Base-by-base conservation (phyloP, 2,888 invertebrate genomes). In the Heliconius aoede region DNA sequence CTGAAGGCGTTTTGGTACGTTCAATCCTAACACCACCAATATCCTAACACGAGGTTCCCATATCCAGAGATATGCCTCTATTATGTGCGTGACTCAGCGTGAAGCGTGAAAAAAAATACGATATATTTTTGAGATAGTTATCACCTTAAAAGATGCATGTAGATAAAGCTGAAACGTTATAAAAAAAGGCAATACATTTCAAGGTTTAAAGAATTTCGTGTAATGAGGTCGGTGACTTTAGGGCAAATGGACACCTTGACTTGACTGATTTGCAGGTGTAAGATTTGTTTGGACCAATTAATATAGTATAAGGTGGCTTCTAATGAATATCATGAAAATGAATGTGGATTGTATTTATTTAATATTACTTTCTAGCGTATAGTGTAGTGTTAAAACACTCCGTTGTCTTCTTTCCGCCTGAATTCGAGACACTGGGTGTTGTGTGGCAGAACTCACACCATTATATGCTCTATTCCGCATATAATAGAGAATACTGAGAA, bases 251-350 rank as follows among this genome's bases (percentile, higher is more conserved):
- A 40, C 72, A 72, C 72, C 72, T 72, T 72, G 58, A 40, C 58
- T 72, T 21, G 32, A 69, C n/a, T 69, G 64, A 65, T 69, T 58
- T 72, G 72, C 72, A 72, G 72, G 60, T 72, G 72, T 72, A 26
- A 3, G 24, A 60, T 72, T 72, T 58, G 21, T 71, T 55, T 72
- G 24, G 32, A 40, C 30, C 3, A 40, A 36, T 60, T 72, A 26
- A 72, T 8, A 51, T 69, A n/a, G n/a, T n/a, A 51, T 26, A 60
- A 32, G 55, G 30, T 32, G 32, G 30, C 7, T 69, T 51, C 24
- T 15, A 30, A 21, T 68, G n/a, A 55, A 18, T 8, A 24, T 24
- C 11, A 21, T 62, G 30, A 30, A 62, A n/a, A n/a, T n/a, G n/a
- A n/a, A n/a, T n/a, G n/a, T n/a, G n/a, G n/a, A n/a, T n/a, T n/a